Evolutionary conservation across 2,113 vertebrate genomes (phyloP).

Genomic region (Lamprotornis superbus): DNA sequence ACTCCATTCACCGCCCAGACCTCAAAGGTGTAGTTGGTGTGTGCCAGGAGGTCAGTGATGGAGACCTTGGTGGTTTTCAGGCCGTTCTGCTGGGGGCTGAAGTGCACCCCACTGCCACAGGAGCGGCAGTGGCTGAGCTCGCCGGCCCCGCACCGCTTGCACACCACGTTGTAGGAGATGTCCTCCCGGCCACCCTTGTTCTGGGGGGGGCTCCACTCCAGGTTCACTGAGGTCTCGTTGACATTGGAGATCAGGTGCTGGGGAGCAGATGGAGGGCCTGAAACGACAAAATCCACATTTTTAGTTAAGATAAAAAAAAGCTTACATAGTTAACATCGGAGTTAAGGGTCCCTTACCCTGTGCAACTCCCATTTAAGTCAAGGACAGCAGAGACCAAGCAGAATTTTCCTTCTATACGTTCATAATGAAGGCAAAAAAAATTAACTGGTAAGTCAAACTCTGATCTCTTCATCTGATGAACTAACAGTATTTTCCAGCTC

Average conservation of each 20-base stretch:
- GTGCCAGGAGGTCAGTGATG: slow-evolving; percentile 94
- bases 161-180: slow-evolving; percentile 92
- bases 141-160: slow-evolving; percentile 84
- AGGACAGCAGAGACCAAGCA: not conserved
- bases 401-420: not conserved
- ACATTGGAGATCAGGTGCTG: slow-evolving; percentile 96
- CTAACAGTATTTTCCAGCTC: not conserved
- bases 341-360: fast-evolving
- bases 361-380: not conserved
- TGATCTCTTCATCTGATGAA: not conserved
- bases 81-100: slow-evolving; percentile 90
- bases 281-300: not conserved
- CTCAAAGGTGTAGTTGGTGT: slow-evolving; percentile 98
- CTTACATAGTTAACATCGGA: not conserved
- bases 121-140: slow-evolving; percentile 85
- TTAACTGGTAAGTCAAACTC: not conserved
- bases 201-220: slow-evolving; percentile 93
- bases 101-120: slow-evolving; percentile 91
- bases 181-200: slow-evolving; percentile 91
- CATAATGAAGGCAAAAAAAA: not conserved
- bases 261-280: slow-evolving; percentile 92
- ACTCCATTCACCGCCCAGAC: slow-evolving; percentile 97
- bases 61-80: slow-evolving; percentile 89
- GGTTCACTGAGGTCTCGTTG: slow-evolving; percentile 95
- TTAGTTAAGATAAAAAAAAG: not conserved